phyloP scores from a whole-genome alignment of 2,113 vertebrate species.

The Erythrolamprus reginae region DNA sequence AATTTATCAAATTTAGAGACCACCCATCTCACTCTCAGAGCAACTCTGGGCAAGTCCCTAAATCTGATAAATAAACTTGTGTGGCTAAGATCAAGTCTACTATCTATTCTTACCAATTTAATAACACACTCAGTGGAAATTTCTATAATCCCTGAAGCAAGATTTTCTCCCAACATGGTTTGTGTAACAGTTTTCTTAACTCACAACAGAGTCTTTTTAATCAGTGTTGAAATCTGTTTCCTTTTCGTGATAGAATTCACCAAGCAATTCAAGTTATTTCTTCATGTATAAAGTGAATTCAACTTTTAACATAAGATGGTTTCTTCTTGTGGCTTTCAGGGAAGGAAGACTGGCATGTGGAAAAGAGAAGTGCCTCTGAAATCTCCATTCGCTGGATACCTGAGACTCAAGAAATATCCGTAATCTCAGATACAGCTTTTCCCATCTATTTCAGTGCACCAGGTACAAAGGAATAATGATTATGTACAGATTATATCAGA shows the following conservation, averaged over 20 bases:
- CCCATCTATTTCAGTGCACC: conserved; percentile 92
- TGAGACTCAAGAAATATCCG: conserved; percentile 77
- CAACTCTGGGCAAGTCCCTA: neutral
- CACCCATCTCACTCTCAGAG: neutral
- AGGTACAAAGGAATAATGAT: conserved; percentile 66
- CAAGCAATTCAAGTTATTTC: neutral
- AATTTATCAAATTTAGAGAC: neutral
- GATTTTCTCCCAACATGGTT: neutral
- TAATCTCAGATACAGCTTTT: conserved; percentile 89
- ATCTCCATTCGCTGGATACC: conserved; percentile 80
- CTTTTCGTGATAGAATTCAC: neutral
- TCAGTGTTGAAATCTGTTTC: neutral
- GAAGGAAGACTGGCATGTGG: conserved; percentile 83
- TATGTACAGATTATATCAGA: neutral
- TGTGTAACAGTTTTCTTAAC: neutral
- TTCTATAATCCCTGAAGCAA: neutral
- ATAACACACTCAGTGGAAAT: neutral
- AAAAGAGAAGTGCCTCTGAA: conserved; percentile 80
- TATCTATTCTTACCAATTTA: neutral
- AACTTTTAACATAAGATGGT: neutral
- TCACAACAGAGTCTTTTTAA: neutral
- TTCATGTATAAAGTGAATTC: rapidly evolving
- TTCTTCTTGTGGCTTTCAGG: conserved; percentile 60
- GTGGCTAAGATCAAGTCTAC: neutral
- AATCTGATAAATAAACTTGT: neutral